Percentiles rank a stretch among this genome's conserved stretches.
phyloP scores from a whole-genome alignment of 1,140 invertebrate species.

The Alviniconcha marisindica region DNA sequence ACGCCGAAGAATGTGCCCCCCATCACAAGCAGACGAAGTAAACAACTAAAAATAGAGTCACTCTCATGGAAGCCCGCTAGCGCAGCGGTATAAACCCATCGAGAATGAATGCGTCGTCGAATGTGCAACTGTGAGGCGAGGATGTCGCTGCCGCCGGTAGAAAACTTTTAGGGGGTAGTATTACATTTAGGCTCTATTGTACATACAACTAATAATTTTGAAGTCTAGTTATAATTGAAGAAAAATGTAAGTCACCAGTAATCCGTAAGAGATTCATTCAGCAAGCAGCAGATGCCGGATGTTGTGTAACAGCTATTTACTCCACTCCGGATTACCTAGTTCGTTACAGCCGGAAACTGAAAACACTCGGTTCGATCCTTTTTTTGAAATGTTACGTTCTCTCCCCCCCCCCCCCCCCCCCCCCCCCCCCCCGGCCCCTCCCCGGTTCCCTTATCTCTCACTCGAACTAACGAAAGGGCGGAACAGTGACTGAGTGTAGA shows the following conservation, averaged over 20 bases:
- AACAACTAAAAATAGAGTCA: conserved; percentile 43
- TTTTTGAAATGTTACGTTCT: too few relatives aligned
- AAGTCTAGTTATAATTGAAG: not conserved
- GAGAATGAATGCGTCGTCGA: not conserved
- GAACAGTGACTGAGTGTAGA: too few relatives aligned
- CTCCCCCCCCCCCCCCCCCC: too few relatives aligned
- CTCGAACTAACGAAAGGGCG: too few relatives aligned
- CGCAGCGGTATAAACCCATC: conserved; percentile 10
- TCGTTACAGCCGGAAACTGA: too few relatives aligned
- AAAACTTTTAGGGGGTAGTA: not conserved
- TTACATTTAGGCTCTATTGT: not conserved
- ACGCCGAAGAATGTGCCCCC: conserved; percentile 38
- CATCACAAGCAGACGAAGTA: conserved; percentile 29
- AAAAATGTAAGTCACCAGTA: not conserved
- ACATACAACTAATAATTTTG: not conserved
- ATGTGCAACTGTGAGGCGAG: not conserved
- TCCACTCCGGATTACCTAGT: too few relatives aligned
- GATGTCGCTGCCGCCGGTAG: too few relatives aligned
- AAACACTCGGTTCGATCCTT: too few relatives aligned
- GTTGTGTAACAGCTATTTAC: too few relatives aligned
- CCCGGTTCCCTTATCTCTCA: too few relatives aligned
- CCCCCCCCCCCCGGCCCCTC: too few relatives aligned
- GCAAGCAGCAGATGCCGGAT: too few relatives aligned
- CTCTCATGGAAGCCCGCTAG: conserved; percentile 20
- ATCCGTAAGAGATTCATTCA: not conserved